Evolutionary conservation across 2,888 invertebrate genomes (phyloP), one percentile per base, ranked within the genome.

Genomic region (Chloroclystis v-ata): DNA sequence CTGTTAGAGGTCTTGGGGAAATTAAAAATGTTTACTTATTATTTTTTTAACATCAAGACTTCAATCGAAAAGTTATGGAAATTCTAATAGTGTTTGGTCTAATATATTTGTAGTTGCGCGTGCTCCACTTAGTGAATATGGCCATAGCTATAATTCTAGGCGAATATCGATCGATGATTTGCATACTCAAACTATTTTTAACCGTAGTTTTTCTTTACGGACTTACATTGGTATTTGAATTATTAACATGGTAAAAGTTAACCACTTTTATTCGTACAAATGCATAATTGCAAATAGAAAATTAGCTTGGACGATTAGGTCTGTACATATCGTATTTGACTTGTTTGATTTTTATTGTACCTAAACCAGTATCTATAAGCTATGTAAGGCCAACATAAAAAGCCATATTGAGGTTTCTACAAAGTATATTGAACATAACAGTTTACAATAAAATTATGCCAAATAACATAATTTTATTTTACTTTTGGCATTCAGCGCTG

Each of bases 281-380:
- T 43, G 52, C 48, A 49, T 54, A 43, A 37, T 51, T 47, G 47
- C 49, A 47, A 52, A 43, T 53, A 37, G 47, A 47, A 11, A 14
- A 43, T 49, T 55, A 49, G 47, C 50, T 63, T 61, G 56, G 49
- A 57, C 58, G 49, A 55, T 53, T 63, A 56, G 54, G 55, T 61
- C 60, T 68, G 69, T 69, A 72, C 67, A 72, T 71, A 72, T 69
- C 62, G 64, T 62, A 60, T 62, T 65, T 62, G 53, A 56, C 54
- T 60, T 65, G 61, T 56, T 57, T 44, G 49, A 58, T 54, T 58
- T 58, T 14, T 59, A 45, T 64, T 60, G 54, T 63, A 57, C 56
- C 52, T 45, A 55, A 54, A 57, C 54, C 53, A 51, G 52, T 54
- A 56, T 54, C 61, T 50, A 56, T 57, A 47, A 41, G 9, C 9